Percentiles rank a stretch among this genome's conserved stretches.
Conservation (phyloP, 2,797 vertebrate genomes). For the Otolemur crassicaudatus region DNA sequence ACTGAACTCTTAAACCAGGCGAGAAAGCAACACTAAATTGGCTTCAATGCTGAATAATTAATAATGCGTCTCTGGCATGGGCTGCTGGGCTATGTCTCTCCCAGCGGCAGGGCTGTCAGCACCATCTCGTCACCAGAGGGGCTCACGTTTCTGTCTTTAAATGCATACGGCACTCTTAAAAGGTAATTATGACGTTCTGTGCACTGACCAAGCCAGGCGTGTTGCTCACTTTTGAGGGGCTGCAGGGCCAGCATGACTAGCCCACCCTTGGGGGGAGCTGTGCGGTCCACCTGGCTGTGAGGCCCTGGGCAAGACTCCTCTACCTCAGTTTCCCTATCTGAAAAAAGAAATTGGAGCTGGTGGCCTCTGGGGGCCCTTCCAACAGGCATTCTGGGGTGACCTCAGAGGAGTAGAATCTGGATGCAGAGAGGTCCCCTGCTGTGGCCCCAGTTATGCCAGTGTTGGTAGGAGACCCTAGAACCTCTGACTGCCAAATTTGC, state of each 20-base stretch:
- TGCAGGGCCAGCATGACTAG: background rate
- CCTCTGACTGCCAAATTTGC: background rate
- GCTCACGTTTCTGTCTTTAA: background rate
- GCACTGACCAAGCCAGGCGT: accelerated
- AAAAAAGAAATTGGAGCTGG: background rate
- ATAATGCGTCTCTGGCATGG: accelerated
- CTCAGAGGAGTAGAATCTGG: background rate
- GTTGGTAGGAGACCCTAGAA: background rate
- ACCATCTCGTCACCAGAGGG: accelerated
- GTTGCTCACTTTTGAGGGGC: background rate
- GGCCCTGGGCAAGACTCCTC: background rate
- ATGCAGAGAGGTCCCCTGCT: accelerated
- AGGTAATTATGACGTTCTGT: accelerated
- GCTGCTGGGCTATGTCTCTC: background rate
- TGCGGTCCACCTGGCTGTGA: background rate
- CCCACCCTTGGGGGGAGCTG: background rate
- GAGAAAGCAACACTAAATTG: background rate
- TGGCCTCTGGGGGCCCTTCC: background rate
- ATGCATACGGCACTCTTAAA: accelerated
- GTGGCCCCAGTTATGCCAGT: accelerated
- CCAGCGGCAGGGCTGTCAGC: background rate
- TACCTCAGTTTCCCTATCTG: background rate
- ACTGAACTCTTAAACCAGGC: background rate
- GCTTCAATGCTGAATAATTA: background rate
- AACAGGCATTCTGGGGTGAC: background rate